A percentile compares a stretch with the other conserved stretches of the same genome.
These are phyloP conservation scores for Aproaerema taeniolella DNA, from an alignment of 2,888 invertebrate genomes.

Conservation along the genomic window DNA sequence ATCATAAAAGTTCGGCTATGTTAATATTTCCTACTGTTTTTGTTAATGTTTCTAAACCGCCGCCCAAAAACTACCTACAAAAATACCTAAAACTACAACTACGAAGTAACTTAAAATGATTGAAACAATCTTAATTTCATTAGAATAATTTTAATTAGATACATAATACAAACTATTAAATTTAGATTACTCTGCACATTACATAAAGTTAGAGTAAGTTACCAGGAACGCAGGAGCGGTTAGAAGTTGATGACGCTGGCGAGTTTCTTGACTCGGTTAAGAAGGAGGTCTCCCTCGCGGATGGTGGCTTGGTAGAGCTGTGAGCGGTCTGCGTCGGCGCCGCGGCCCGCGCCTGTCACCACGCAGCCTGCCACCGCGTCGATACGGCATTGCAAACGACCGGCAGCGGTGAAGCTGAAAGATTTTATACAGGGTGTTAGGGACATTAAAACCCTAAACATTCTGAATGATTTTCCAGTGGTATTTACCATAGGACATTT, in stretches of 20 bases:
- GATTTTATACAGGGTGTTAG: too few species aligned
- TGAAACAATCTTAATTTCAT: slow-evolving; percentile 3
- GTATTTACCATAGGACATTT: too few species aligned
- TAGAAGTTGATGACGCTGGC: slow-evolving; percentile 99
- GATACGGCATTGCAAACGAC: slow-evolving; percentile 97
- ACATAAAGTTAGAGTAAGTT: too few species aligned
- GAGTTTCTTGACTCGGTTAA: slow-evolving; percentile 98
- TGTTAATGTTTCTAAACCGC: too few species aligned
- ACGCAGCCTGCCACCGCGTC: slow-evolving; percentile 98
- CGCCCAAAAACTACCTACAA: not conserved
- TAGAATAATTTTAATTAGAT: slow-evolving; percentile 7
- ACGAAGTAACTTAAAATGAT: not conserved
- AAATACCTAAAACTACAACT: not conserved
- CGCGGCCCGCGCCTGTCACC: slow-evolving; percentile 84
- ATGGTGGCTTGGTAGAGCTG: slow-evolving; percentile 96
- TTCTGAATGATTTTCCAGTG: too few species aligned
- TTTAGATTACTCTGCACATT: slow-evolving; percentile 1
- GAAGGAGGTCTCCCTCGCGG: slow-evolving; percentile 97
- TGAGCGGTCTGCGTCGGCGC: slow-evolving; percentile 73
- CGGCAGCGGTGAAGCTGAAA: slow-evolving; percentile 95
- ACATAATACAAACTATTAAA: not conserved
- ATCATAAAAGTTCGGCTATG: too few species aligned
- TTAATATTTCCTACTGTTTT: too few species aligned
- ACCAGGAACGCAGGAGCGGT: too few species aligned
- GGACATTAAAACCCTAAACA: too few species aligned